Base-by-base conservation (phyloP, 92 coral and sea anemone species). In the Paramuricea clavata region DNA sequence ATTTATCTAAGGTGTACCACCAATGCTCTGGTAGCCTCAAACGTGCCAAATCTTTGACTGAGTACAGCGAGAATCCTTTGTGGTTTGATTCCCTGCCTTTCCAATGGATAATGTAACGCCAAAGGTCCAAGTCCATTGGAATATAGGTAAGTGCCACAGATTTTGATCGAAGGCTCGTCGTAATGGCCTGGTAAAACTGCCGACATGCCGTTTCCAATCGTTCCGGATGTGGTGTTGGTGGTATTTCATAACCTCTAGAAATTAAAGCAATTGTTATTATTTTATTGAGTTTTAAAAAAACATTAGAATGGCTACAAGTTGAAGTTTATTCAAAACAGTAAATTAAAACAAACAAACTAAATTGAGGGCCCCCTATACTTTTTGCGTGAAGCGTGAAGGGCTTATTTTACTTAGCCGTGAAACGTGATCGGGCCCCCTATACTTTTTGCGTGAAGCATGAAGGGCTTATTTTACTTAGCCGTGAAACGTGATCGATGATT, bases 201-300 rank as follows among this genome's bases (percentile, higher is more conserved):
- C 76, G 49, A 34, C 76, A 15, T 8, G 76, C 76, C 47, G n/a
- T 11, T 8, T 69, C 32, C 21, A 69, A 34, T 21, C 49, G 2
- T 21, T 28, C 15, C 1, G 49, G 25, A n/a, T n/a, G 16, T 16
- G 76, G 47, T 34, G n/a, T 69, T 69, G 76, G 76, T 34, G 76
- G 76, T 8, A 17, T 34, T 69, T 69, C 76, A 69, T 69, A 69
- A 30, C 76, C 76, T 30, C 76, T 69, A 56, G 64, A 56, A 11
- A 17, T 17, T 17, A 17, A 56, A 25, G 22, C n/a, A n/a, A n/a
- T n/a, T n/a, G n/a, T n/a, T n/a, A n/a, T n/a, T n/a, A n/a, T n/a
- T n/a, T n/a, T n/a, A n/a, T n/a, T n/a, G n/a, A n/a, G n/a, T n/a
- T n/a, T n/a, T n/a, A n/a, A n/a, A n/a, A n/a, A n/a, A n/a, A n/a